phyloP scores from a whole-genome alignment of 2,113 vertebrate genomes.

The Xenus cinereus region DNA sequence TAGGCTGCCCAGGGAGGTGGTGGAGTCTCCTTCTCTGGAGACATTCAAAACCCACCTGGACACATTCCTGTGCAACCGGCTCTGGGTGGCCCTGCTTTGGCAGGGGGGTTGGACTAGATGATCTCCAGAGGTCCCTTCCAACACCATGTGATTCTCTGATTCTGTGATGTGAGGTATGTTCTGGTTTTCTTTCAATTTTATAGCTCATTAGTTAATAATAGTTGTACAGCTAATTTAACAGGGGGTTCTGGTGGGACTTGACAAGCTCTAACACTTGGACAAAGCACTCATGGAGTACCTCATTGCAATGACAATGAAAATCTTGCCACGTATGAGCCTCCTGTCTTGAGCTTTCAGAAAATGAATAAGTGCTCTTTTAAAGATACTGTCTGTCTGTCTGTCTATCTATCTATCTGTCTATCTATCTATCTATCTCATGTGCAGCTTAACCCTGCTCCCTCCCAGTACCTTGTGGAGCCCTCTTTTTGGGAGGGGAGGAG shows the following conservation, averaged over 20 bases:
- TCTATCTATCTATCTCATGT: background rate
- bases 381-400: too few species aligned
- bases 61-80: too few species aligned
- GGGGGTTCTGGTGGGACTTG: background rate
- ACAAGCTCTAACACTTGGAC: background rate
- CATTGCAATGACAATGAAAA: background rate
- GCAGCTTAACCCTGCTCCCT: background rate
- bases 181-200: background rate
- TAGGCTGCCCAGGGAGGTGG: too few species aligned
- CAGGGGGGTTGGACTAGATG: too few species aligned
- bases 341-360: background rate
- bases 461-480: background rate
- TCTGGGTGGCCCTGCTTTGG: too few species aligned
- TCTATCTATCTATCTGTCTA: too few species aligned
- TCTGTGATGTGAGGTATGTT: background rate
- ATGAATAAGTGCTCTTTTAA: background rate
- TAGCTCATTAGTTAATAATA: background rate
- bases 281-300: background rate
- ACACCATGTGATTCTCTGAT: too few species aligned
- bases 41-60: too few species aligned
- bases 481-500: background rate
- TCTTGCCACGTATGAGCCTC: background rate
- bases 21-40: too few species aligned
- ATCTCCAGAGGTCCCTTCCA: too few species aligned
- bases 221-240: background rate